phyloP scores from a whole-genome alignment of 2,888 invertebrate species.

The Stenchaetothrips biformis region DNA sequence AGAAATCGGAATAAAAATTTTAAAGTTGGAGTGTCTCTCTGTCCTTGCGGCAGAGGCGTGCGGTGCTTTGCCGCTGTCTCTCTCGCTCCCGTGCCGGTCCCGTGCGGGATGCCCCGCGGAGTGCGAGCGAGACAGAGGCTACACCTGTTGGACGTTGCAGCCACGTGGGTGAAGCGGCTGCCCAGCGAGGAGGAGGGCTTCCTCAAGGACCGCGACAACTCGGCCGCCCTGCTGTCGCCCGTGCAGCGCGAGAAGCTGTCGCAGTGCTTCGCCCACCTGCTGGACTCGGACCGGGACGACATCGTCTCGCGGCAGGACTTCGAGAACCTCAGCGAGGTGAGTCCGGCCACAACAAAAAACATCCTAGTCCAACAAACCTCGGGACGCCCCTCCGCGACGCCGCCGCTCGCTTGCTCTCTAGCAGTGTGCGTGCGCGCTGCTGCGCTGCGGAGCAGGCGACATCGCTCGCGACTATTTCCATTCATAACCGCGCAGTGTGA shows the following conservation, averaged over 20 bases:
- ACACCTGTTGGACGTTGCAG: slow-evolving; percentile 47
- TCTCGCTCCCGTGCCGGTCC: too few species aligned
- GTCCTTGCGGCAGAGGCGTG: too few species aligned
- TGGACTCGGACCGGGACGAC: slow-evolving; percentile 68
- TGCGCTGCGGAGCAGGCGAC: too few species aligned
- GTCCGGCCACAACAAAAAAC: slow-evolving; percentile 30
- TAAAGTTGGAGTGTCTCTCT: not conserved
- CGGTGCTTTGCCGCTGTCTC: too few species aligned
- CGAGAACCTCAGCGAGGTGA: slow-evolving; percentile 62
- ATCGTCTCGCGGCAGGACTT: slow-evolving; percentile 67
- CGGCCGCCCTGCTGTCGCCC: slow-evolving; percentile 52
- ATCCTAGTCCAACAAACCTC: not conserved
- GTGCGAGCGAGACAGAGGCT: not conserved
- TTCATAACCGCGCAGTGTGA: too few species aligned
- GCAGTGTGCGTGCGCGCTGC: too few species aligned
- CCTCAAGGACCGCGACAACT: slow-evolving; percentile 52
- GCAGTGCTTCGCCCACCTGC: slow-evolving; percentile 63
- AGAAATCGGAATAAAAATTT: not conserved
- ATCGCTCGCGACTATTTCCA: too few species aligned
- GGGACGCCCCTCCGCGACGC: too few species aligned
- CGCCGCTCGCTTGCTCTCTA: too few species aligned
- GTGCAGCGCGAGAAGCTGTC: slow-evolving; percentile 65
- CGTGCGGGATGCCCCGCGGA: too few species aligned
- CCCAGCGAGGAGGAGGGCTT: slow-evolving; percentile 57
- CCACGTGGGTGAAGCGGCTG: slow-evolving; percentile 70